A percentile compares a stretch with the other conserved stretches of the same genome.
These are phyloP conservation scores for Orthosia gothica DNA, from an alignment of 2,888 invertebrate species.

Conservation along the genomic window DNA sequence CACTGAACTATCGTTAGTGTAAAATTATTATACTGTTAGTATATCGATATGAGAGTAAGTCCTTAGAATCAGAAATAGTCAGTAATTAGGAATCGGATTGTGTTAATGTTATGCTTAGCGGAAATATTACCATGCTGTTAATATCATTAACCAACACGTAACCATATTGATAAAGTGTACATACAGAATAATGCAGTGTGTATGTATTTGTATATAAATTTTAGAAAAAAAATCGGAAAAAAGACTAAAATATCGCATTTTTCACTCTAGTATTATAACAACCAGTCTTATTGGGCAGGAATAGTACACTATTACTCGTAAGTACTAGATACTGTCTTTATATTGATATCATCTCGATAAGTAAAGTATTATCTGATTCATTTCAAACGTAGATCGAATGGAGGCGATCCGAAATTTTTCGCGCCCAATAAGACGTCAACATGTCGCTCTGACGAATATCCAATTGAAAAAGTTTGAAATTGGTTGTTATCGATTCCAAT, in stretches of 20 bases:
- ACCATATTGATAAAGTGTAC: slow-evolving; percentile 67
- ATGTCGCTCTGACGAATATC: slow-evolving; percentile 58
- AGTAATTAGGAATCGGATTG: slow-evolving; percentile 55
- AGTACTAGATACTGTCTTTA: slow-evolving; percentile 61
- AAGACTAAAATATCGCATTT: slow-evolving; percentile 76
- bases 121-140: slow-evolving; percentile 63
- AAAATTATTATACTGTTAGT: slow-evolving; percentile 50
- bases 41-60: slow-evolving; percentile 63
- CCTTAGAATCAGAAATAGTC: slow-evolving; percentile 60
- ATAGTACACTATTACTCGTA: slow-evolving; percentile 64
- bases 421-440: slow-evolving; percentile 67
- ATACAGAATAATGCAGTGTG: slow-evolving; percentile 75
- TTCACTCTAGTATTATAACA: slow-evolving; percentile 68
- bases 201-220: slow-evolving; percentile 85
- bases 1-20: slow-evolving; percentile 61
- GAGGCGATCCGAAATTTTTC: slow-evolving; percentile 55
- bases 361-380: slow-evolving; percentile 52
- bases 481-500: slow-evolving; percentile 61
- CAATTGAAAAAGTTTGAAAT: slow-evolving; percentile 62
- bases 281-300: slow-evolving; percentile 72
- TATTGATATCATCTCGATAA: slow-evolving; percentile 54
- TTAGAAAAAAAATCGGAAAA: slow-evolving; percentile 80
- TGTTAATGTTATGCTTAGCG: slow-evolving; percentile 62
- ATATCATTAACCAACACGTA: slow-evolving; percentile 59
- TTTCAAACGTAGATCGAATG: slow-evolving; percentile 51